Evolutionary conservation across 2,113 vertebrate genomes (phyloP).

Genomic region (Abramis brama): DNA sequence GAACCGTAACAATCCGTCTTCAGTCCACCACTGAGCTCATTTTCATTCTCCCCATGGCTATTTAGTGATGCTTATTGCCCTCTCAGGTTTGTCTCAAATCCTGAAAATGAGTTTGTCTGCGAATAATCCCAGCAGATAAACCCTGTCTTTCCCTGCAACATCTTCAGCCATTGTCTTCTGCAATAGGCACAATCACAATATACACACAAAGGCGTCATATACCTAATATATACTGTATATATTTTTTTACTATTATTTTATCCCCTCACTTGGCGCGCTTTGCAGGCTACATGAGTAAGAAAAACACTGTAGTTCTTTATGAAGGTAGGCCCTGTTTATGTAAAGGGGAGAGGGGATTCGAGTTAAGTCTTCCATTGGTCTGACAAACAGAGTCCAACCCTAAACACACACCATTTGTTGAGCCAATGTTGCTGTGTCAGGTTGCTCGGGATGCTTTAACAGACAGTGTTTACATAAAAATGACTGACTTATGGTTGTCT

Average conservation of each 20-base stretch:
- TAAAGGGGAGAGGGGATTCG: not conserved
- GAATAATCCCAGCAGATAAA: slow-evolving; percentile 27
- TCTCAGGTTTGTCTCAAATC: slow-evolving; percentile 35
- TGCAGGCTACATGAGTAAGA: not conserved
- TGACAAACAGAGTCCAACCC: not conserved
- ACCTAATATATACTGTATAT: not conserved
- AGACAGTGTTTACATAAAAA: not conserved
- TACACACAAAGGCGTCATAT: not conserved
- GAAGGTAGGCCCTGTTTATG: not conserved
- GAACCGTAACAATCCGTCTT: not conserved
- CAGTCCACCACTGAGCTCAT: slow-evolving; percentile 34
- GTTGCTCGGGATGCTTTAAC: not conserved
- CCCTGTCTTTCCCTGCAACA: not conserved
- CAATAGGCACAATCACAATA: not conserved
- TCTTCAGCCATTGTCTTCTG: slow-evolving; percentile 12
- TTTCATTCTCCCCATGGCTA: slow-evolving; percentile 31
- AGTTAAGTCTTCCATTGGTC: not conserved
- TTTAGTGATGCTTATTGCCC: slow-evolving; percentile 33
- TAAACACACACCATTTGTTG: not conserved
- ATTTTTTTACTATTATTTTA: not conserved
- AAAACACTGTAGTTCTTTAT: not conserved
- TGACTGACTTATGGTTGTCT: not conserved
- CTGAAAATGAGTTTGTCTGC: slow-evolving; percentile 25
- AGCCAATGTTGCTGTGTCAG: not conserved
- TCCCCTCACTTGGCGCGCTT: too few species aligned